Evolutionary conservation across 1,140 invertebrate genomes (phyloP), one percentile per base, ranked within the genome.

Genomic region (Telenomus remus): DNA sequence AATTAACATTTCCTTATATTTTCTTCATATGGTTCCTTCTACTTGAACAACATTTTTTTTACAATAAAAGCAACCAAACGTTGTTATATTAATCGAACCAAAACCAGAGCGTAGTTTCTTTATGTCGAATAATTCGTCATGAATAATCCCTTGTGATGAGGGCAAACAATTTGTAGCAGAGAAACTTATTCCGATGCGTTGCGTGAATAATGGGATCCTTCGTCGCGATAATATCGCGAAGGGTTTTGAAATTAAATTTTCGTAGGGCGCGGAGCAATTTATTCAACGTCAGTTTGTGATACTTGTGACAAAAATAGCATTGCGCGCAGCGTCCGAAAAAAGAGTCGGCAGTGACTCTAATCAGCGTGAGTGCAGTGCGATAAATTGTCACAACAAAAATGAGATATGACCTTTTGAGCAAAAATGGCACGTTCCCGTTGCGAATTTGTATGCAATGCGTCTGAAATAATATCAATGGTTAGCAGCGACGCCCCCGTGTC

Each of bases 401-500:
- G 66, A 76, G 60, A 65, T 65, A 70, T 63, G 74, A 66, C 33
- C 51, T 27, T 50, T 66, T 53, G 61, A 50, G 68, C 61, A 71
- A 71, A 76, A 76, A 71, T 60, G 55, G 55, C 66, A 76, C 74
- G 74, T 76, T 65, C 37, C 37, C 34, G 37, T n/a, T 33, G 59
- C 59, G 61, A 71, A 81, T 81, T 81, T 78, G 79, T 81, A 81
- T 81, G 79, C 79, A 72, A 71, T 49, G 79, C 75, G 53, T 72
- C 71, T 55, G 68, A 76, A 81, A 81, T 79, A 81, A 81, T 79
- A 81, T 78, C 79, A 78, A 81, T 81, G 79, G 78, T 73, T 80
- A 54, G 59, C 13, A 48, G 54, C 50, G 27, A 53, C 34, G 15
- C 63, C 19, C 56, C 53, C 54, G 69, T 54, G 75, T 76, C 63